phyloP scores from a whole-genome alignment of 2,888 invertebrate genomes.

The Tineola bisselliella region DNA sequence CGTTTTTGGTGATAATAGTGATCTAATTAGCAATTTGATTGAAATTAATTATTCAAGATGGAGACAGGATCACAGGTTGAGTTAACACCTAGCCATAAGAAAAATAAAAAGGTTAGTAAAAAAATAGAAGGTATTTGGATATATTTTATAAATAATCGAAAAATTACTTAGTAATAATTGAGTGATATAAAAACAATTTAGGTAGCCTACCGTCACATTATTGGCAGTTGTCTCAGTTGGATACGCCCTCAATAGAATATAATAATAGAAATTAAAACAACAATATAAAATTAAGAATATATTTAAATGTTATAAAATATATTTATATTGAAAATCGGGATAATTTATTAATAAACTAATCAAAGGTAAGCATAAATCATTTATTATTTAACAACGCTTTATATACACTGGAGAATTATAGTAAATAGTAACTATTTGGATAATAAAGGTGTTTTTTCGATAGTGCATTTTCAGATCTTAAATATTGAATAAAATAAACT shows the following conservation, averaged over 20 bases:
- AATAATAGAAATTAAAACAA: no score
- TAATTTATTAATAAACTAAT: no score
- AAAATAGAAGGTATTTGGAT: background rate
- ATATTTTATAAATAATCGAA: background rate
- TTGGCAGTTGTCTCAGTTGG: no score
- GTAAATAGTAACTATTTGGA: background rate
- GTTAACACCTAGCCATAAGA: background rate
- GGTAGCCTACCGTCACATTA: no score
- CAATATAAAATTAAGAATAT: no score
- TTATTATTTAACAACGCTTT: no score
- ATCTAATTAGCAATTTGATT: background rate
- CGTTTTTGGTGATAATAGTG: background rate
- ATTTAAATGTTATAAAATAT: no score
- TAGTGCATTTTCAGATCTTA: background rate
- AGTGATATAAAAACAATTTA: no score
- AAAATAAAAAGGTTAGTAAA: slow-evolving; percentile 6
- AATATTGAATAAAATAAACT: slow-evolving; percentile 8
- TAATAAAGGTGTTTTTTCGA: background rate
- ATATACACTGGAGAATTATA: background rate
- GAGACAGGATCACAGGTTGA: slow-evolving; percentile 9
- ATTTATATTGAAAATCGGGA: no score
- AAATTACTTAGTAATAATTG: no score
- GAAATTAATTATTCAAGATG: background rate
- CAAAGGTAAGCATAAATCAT: no score
- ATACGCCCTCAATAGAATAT: no score